Conservation (phyloP, 1,140 invertebrate genomes). For the Dendroctonus ponderosae region DNA sequence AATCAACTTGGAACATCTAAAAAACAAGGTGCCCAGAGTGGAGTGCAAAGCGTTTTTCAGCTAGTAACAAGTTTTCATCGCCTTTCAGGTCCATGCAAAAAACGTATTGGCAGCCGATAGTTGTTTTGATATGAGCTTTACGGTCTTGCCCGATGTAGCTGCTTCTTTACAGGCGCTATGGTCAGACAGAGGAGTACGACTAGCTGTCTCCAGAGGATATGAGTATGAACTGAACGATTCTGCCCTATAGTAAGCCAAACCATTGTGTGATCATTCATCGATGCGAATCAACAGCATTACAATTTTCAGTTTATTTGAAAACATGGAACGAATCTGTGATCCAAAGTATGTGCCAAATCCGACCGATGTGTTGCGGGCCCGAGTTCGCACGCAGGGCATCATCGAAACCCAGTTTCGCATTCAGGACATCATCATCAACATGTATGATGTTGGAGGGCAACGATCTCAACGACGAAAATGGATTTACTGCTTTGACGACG, state of each 20-base stretch:
- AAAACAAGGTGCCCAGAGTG: slow-evolving; percentile 55
- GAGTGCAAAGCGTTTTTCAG: no score
- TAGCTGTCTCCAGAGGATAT: slow-evolving; percentile 64
- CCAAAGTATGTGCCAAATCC: slow-evolving; percentile 68
- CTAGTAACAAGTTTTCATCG: no score
- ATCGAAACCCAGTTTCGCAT: slow-evolving; percentile 75
- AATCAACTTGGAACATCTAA: slow-evolving; percentile 61
- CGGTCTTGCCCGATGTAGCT: slow-evolving; percentile 53
- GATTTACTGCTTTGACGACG: slow-evolving; percentile 74
- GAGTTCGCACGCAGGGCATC: slow-evolving; percentile 74
- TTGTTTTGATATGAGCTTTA: slow-evolving; percentile 57
- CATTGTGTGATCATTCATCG: not conserved
- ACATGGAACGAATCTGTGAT: slow-evolving; percentile 65
- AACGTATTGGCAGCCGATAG: slow-evolving; percentile 52
- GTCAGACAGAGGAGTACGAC: slow-evolving; percentile 61
- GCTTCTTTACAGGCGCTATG: slow-evolving; percentile 56
- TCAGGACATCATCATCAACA: slow-evolving; percentile 62
- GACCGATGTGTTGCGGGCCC: slow-evolving; percentile 69
- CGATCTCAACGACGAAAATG: slow-evolving; percentile 72
- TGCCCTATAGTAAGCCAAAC: slow-evolving; percentile 62
- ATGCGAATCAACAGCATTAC: slow-evolving; percentile 6
- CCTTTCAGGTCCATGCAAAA: slow-evolving; percentile 53
- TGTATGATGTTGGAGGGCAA: slow-evolving; percentile 71
- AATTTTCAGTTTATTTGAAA: slow-evolving; percentile 63
- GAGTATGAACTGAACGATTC: slow-evolving; percentile 79